phyloP scores from a whole-genome alignment of 2,113 vertebrate species.

The Psettodes erumei region DNA sequence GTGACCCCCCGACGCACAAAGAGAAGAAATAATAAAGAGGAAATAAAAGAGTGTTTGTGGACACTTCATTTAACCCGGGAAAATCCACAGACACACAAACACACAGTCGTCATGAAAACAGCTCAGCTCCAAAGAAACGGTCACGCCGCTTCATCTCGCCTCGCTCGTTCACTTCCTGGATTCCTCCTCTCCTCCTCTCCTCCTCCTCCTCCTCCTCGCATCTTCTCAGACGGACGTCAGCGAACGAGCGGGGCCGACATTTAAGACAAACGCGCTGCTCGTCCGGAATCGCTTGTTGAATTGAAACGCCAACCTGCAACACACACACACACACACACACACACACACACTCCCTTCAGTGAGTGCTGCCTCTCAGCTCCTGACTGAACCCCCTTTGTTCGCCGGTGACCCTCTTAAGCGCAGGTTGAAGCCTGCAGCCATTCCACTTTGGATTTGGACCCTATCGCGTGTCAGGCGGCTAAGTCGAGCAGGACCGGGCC shows the following conservation, averaged over 20 bases:
- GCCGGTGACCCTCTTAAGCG: constrained; percentile 70
- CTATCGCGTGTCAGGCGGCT: constrained; percentile 74
- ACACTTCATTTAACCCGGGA: too few relatives aligned
- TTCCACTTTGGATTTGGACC: constrained; percentile 79
- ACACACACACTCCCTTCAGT: constrained; percentile 47
- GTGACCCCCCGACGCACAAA: constrained; percentile 25
- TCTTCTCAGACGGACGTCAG: constrained; percentile 3
- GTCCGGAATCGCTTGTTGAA: constrained; percentile 21
- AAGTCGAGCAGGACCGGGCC: constrained; percentile 69
- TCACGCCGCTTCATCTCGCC: too few relatives aligned
- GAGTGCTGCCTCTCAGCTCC: constrained; percentile 65
- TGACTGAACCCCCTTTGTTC: constrained; percentile 77
- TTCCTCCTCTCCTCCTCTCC: constrained; percentile 20
- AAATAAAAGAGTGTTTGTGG: constrained; percentile 6
- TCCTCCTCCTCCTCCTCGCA: too few relatives aligned
- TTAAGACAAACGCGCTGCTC: too few relatives aligned
- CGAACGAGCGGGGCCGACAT: not conserved
- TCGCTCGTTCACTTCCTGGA: constrained; percentile 38
- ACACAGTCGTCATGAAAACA: too few relatives aligned
- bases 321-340: constrained; percentile 34
- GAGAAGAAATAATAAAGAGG: not conserved
- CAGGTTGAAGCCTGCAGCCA: constrained; percentile 75
- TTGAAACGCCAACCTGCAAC: constrained; percentile 21
- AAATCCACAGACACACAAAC: too few relatives aligned
- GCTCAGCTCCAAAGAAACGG: too few relatives aligned